Base-by-base conservation (phyloP, 1,140 invertebrate species). In the Cotesia chilonis region DNA sequence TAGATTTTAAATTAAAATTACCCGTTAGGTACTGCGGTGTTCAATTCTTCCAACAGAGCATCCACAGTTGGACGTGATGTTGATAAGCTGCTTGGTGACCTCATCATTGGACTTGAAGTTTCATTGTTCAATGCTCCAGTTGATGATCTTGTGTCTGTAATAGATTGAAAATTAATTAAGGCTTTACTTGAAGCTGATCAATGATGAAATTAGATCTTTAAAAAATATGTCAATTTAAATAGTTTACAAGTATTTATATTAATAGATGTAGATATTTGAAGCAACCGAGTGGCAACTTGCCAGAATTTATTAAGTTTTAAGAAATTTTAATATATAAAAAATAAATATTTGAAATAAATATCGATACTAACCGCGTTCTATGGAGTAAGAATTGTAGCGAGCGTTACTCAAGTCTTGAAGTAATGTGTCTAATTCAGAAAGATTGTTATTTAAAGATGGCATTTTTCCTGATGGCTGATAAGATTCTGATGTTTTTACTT, bases 331-430 rank as follows among this genome's bases (percentile, higher is more conserved):
- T 52, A 28, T 37, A 47, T 28, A 28, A 28, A 28, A 28, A 28
- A 28, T n/a, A n/a, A n/a, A n/a, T n/a, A n/a, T 28, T 51, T 47
- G 36, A 17, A 17, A 17, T 17, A 17, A 17, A 17, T 17, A 64
- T 36, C 6, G 41, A 70, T 57, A 61, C 68, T 78, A 74, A 83
- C 85, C 85, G 81, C 83, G 78, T 68, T 85, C 85, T 37, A 82
- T 78, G 70, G 79, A 77, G 9, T 86, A 81, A 20, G 83, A 75
- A 72, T 86, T 90, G 80, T 95, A 95, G 68, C 92, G 90, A 0
- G 94, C 93, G 78, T 94, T 93, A 87, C 96, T 97, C 74, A 98
- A 88, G 85, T 98, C 96, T 82, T 97, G 92, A 68, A 98, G 88
- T 60, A 98, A 88, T 35, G 92, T 95, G 85, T 98, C 96, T 79